Conservation (phyloP, 1,140 invertebrate species). For the Drosophila eugracilis region DNA sequence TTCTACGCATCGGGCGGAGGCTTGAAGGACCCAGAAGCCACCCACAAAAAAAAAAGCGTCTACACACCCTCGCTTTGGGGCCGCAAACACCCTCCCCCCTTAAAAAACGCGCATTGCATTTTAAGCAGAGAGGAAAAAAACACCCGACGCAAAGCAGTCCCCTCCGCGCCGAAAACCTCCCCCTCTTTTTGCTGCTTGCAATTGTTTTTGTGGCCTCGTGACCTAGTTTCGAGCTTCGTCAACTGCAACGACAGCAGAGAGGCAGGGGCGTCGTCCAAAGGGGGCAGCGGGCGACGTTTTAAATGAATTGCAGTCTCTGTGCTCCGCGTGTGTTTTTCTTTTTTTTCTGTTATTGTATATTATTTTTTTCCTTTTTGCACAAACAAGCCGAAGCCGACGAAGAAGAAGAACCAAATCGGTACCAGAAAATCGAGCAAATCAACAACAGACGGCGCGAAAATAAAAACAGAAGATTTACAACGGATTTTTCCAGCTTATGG, state of each 20-base stretch:
- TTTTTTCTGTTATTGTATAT: constrained; percentile 29
- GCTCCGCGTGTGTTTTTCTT: constrained; percentile 24
- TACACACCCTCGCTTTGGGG: constrained; percentile 24
- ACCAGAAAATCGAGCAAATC: constrained; percentile 48
- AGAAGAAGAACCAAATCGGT: constrained; percentile 42
- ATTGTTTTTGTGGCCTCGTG: constrained; percentile 84
- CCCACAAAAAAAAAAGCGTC: constrained; percentile 18
- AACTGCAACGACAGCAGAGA: constrained; percentile 71
- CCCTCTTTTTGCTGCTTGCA: constrained; percentile 47
- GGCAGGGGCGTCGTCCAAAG: constrained; percentile 22
- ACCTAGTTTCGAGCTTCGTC: constrained; percentile 80
- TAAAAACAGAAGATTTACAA: constrained; percentile 33
- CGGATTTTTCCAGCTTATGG: constrained; percentile 28
- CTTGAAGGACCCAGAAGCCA: constrained; percentile 32
- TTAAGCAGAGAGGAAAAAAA: constrained; percentile 61
- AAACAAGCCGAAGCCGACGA: constrained; percentile 14
- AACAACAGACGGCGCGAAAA: constrained; percentile 30
- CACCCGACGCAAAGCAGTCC: constrained; percentile 8
- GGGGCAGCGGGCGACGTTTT: constrained; percentile 62
- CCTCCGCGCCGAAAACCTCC: constrained; percentile 8
- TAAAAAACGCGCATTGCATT: constrained; percentile 64
- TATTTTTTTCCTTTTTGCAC: constrained; percentile 30
- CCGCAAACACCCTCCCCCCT: background rate
- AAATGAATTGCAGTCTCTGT: constrained; percentile 68
- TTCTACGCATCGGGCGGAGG: constrained; percentile 51